Evolutionary conservation across 2,888 invertebrate species (phyloP), one percentile per base, ranked within the genome.

Genomic region (Candidula unifasciata): DNA sequence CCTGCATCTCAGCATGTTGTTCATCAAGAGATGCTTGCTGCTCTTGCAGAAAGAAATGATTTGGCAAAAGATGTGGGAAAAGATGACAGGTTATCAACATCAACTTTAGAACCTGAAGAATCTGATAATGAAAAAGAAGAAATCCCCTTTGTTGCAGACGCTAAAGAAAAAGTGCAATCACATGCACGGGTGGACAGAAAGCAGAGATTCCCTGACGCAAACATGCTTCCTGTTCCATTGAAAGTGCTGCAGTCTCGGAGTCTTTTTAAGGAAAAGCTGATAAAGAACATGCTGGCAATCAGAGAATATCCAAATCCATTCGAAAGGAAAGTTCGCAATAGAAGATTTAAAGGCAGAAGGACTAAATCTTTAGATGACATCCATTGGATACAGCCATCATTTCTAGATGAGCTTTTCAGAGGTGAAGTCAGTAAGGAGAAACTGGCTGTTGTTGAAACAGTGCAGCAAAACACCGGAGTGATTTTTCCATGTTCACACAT

Each of bases 201-300:
- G 33, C 54, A 71, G 30, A 69, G 8, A 16, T 44, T 73, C 24
- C 30, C 27, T 44, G 30, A 66, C 6, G 24, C 68, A 66, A n/a
- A 30, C 27, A 8, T 21, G 1, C 5, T 44, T 52, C 66, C 79
- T 35, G 66, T 66, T 18, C 30, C 52, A 27, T 21, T 68, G 66
- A 57, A 60, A n/a, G 80, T 76, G n/a, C 74, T 66, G 3, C 68
- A 52, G n/a, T 66, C 84, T 37, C 80, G 85, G 13, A 85, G 83
- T 30, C 82, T 84, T 60, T 88, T 89, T 76, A 88, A 89, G 18
- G 89, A 89, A 52, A 86, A 84, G 30, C 78, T 88, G 16, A 83
- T 87, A 69, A 87, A 87, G 84, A 87, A 88, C 27, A 80, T 88
- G 30, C 82, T 89, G 68, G 87, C 89, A 1, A 85, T 88, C 16